Percentiles rank a stretch among this genome's conserved stretches.
Evolutionary conservation across 2,113 vertebrate genomes (phyloP).

Genomic region (Oncorhynchus masou): DNA sequence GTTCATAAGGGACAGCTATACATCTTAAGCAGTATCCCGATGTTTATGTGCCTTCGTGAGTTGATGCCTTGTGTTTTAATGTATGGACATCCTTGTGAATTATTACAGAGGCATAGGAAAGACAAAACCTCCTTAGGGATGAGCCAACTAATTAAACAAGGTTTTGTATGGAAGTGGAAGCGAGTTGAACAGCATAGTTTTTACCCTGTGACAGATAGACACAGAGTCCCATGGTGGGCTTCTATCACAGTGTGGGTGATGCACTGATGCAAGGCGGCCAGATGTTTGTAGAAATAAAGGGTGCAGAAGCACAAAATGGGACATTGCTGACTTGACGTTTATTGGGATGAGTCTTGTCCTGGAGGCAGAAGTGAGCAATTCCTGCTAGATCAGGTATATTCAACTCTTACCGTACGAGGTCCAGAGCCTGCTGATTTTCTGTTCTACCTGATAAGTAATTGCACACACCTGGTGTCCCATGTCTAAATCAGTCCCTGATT

Average conservation of each 20-base stretch:
- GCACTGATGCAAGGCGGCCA: not conserved
- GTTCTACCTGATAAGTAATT: too few relatives aligned
- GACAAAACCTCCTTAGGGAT: conserved; percentile 39
- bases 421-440: too few relatives aligned
- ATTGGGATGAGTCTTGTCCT: too few relatives aligned
- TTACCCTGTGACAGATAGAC: conserved; percentile 42
- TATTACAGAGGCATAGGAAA: conserved; percentile 39
- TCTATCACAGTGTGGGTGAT: not conserved
- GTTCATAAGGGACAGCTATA: too few relatives aligned
- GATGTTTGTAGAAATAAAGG: not conserved
- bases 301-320: conserved; percentile 27
- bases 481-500: too few relatives aligned
- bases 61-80: not conserved
- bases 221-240: conserved; percentile 20
- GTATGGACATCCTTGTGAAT: conserved; percentile 41
- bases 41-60: not conserved
- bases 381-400: too few relatives aligned
- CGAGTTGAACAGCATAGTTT: conserved; percentile 14
- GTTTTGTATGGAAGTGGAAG: conserved; percentile 21
- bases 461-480: too few relatives aligned
- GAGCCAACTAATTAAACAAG: conserved; percentile 59
- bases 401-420: too few relatives aligned
- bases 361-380: too few relatives aligned
- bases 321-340: conserved; percentile 3
- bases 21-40: too few relatives aligned